Evolutionary conservation across 2,113 vertebrate genomes (phyloP), one percentile per base, ranked within the genome.

Genomic region (Oxyruncus cristatus): DNA sequence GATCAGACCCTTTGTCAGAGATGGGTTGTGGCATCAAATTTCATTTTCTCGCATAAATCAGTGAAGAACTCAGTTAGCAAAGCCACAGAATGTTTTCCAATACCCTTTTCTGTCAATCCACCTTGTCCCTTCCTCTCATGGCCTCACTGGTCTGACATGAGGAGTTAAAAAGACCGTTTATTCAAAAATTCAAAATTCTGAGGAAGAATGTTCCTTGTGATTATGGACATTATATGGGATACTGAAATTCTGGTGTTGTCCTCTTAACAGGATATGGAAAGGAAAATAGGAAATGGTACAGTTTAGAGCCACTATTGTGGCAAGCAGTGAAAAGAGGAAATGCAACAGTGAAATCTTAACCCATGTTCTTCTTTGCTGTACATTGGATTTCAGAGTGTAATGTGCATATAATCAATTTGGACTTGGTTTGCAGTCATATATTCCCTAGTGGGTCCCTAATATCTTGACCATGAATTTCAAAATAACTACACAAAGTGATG

Each of bases 401-500:
- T 24, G 3, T 32, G 26, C 73, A 79, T 93, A 85, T 91, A 90
- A 92, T 94, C 91, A 95, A 81, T 96, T 92, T 93, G 80, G 82
- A 95, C 95, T 96, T 95, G 41, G 20, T 55, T 56, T 92, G 63
- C 68, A 95, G 78, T 92, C 77, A 8, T 19, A 23, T 49, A 77
- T 92, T 97, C 91, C 94, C 94, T 52, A 68, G 66, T 37, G 96
- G 80, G 55, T 3, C 62, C 9, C 88, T 61, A 52, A 91, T 88
- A 87, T 96, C 89, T 95, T 94, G 92, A 91, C 92, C 94, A 93
- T 77, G 67, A 85, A 97, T 98, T 95, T 97, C 92, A 97, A 97
- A 97, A 95, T 94, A 97, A 94, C 96, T 97, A 89, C 70, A 95
- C 93, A 93, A 97, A 97, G 89, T 96, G 92, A 97, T 86, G 94